Evolutionary conservation across 2,113 vertebrate genomes (phyloP), one percentile per base, ranked within the genome.

Genomic region (Ellobius talpinus): DNA sequence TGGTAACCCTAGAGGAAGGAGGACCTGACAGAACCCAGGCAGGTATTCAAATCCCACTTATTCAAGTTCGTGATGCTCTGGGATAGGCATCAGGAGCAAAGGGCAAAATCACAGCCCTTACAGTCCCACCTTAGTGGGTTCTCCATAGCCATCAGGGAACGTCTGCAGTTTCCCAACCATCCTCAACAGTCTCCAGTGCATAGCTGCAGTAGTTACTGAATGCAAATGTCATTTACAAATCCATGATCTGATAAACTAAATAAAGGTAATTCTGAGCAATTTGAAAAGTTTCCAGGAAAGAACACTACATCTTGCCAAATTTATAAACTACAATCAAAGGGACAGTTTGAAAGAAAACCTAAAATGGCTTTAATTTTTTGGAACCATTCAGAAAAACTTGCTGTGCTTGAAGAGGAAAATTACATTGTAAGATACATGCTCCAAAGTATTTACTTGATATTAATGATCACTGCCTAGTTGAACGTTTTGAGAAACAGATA

Each of bases 231-330:
- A 91, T 77, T 95, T 95, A 85, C 93, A 96, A 97, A 95, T 31
- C n/a, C 68, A 72, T 93, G 26, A 95, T 90, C 42, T 31, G 4
- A 50, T 85, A 94, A 96, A 96, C 70, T 68, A 87, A 94, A 96
- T 74, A 31, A 96, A 92, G 86, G 65, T 14, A 92, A 93, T 89
- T 97, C 86, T 89, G 65, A 96, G 84, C 42, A 94, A 97, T 94
- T 24, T 95, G 96, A 90, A 96, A 96, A 74, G 19, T 36, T 84
- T 50, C 87, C 95, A 96, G 33, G 68, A 92, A 97, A 95, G 39
- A n/a, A 94, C 96, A 90, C n/a, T 58, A 58, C 14, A 87, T 45
- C 91, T 84, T 96, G 94, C 86, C 92, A 89, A 97, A 97, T 95
- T 84, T 76, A 65, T 36, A 76, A 96, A 94, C 36, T 86, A 50